Conservation (phyloP, 1,140 invertebrate species). For the Saccostrea echinata region DNA sequence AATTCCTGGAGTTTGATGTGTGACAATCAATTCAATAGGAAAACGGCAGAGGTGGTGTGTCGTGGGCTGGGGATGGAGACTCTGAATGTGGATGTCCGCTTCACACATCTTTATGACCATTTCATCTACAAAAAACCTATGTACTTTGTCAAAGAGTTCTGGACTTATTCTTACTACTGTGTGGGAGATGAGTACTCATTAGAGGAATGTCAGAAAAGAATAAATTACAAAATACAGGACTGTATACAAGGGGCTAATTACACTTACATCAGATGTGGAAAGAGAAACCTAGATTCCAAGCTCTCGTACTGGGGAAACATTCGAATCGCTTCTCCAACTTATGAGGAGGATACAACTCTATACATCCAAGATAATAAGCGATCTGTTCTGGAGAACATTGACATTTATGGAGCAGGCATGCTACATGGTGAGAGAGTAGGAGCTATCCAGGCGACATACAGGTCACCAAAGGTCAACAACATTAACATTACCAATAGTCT, state of each 20-base stretch:
- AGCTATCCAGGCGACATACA: slow-evolving; percentile 90
- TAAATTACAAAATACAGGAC: slow-evolving; percentile 76
- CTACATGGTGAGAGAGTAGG: slow-evolving; percentile 95
- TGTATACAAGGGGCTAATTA: slow-evolving; percentile 87
- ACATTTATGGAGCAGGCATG: slow-evolving; percentile 95
- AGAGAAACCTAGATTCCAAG: slow-evolving; percentile 85
- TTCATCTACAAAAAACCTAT: slow-evolving; percentile 78
- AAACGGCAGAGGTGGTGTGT: slow-evolving; percentile 87
- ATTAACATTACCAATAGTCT: slow-evolving; percentile 92
- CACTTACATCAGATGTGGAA: slow-evolving; percentile 95
- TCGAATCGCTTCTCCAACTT: slow-evolving; percentile 92
- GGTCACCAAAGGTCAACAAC: slow-evolving; percentile 90
- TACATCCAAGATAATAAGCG: slow-evolving; percentile 72
- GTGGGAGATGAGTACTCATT: slow-evolving; percentile 90
- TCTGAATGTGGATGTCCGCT: slow-evolving; percentile 86
- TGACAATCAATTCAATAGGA: slow-evolving; percentile 91
- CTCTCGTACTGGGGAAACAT: slow-evolving; percentile 98
- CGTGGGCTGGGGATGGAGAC: slow-evolving; percentile 94
- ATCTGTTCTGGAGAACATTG: slow-evolving; percentile 87
- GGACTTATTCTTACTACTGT: slow-evolving; percentile 94
- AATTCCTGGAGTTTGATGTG: slow-evolving; percentile 98
- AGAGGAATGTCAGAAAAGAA: slow-evolving; percentile 91
- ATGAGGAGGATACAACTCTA: slow-evolving; percentile 85
- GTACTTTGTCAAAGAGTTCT: slow-evolving; percentile 84
- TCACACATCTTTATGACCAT: slow-evolving; percentile 76